Percentiles rank a stretch among this genome's conserved stretches.
Conservation (phyloP, 2,888 invertebrate species). For the Cosmia pyralina region DNA sequence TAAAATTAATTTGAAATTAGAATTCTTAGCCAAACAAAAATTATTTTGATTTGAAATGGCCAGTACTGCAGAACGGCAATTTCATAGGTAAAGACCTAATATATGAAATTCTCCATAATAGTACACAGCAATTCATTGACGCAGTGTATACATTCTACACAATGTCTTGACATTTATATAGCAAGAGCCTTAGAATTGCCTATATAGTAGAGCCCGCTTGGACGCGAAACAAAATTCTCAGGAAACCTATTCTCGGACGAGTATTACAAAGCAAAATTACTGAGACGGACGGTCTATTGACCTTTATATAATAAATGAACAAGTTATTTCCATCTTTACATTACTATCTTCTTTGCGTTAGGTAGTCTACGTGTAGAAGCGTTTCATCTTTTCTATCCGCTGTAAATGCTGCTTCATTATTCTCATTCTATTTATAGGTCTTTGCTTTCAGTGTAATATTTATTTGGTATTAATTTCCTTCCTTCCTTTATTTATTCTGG, state of each 20-base stretch:
- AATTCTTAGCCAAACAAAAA: no score
- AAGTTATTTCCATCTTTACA: constrained; percentile 23
- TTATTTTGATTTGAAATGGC: no score
- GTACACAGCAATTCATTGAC: no score
- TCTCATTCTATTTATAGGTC: not conserved
- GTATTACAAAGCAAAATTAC: constrained; percentile 39
- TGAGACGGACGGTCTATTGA: constrained; percentile 43
- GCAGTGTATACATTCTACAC: no score
- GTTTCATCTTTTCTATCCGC: constrained; percentile 24
- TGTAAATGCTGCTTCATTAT: not conserved
- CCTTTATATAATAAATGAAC: constrained; percentile 54
- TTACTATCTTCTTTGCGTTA: constrained; percentile 5
- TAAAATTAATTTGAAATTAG: no score
- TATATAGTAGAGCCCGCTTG: constrained; percentile 15
- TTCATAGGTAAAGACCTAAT: no score
- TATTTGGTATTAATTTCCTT: constrained; percentile 29
- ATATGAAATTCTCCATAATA: no score
- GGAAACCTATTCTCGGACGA: constrained; percentile 42
- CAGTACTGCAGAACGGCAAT: no score
- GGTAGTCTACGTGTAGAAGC: not conserved
- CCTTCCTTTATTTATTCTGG: constrained; percentile 33
- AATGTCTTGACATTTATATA: no score
- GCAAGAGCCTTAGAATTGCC: constrained; percentile 13
- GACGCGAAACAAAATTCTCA: constrained; percentile 35
- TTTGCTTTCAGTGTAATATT: not conserved